Base-by-base conservation (phyloP, 2,797 vertebrate genomes). In the Taeniopygia guttata region DNA sequence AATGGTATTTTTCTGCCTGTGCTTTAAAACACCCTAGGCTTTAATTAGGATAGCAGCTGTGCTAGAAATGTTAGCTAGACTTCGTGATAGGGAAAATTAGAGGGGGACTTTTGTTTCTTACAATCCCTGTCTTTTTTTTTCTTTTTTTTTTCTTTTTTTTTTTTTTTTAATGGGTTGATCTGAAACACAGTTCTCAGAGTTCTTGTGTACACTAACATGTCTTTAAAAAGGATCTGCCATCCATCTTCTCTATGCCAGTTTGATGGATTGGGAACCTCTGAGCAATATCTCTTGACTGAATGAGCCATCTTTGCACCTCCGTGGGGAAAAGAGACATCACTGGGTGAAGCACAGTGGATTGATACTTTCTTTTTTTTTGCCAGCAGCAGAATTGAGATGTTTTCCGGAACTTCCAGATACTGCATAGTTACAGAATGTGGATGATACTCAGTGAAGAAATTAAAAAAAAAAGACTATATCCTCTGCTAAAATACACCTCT, bases 251-350 rank as follows among this genome's bases (percentile, higher is more conserved):
- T 56, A 9, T 59, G 93, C 90, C 92, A 90, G 59, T 30, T 54
- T 96, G 96, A 97, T 96, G 94, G 95, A 96, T 95, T 91, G 59
- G 73, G 68, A 93, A 90, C 48, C 93, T 92, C 85, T 90, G 68
- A 84, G 92, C 73, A 96, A 91, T 96, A 80, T 82, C 93, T 90
- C 89, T 89, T 76, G 85, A 78, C 87, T 87, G 93, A 90, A 59
- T 84, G 86, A 96, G 62, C 92, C 75, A 81, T 91, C 62, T 76
- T 66, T 93, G 82, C 62, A 92, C 59, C 45, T 94, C 78, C 45
- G 30, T 76, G 67, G 60, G 80, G 85, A 91, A 90, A 84, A 93
- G 51, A 95, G 48, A 78, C 11, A 1, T 80, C 70, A 42, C 42
- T 73, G 46, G 52, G 54, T 68, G 68, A 76, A 87, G 58, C 19